Evolutionary conservation across 1,140 invertebrate species (phyloP).

Genomic region (Sogatella furcifera): DNA sequence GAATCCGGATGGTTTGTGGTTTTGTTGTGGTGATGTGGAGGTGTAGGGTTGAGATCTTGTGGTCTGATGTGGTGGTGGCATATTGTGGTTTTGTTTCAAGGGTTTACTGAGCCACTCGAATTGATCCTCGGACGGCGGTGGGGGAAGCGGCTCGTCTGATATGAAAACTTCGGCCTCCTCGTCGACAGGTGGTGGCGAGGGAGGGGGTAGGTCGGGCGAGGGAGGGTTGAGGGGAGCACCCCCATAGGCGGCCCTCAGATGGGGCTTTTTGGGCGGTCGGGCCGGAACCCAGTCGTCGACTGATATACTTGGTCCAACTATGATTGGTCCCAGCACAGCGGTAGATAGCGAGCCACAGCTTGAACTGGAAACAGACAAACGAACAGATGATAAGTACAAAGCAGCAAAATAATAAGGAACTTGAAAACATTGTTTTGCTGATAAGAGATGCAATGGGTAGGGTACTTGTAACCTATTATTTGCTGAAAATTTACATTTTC

Average conservation of each 20-base stretch:
- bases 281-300: constrained; percentile 63
- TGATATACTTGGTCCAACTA: constrained; percentile 50
- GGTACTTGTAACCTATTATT: too few species aligned
- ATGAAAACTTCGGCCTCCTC: constrained; percentile 19
- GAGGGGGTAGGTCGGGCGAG: constrained; percentile 26
- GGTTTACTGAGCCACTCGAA: background rate
- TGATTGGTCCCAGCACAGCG: constrained; percentile 47
- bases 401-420: too few species aligned
- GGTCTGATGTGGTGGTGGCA: background rate
- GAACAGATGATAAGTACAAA: background rate
- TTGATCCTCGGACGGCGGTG: constrained; percentile 46
- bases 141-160: constrained; percentile 58
- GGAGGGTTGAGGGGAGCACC: constrained; percentile 10
- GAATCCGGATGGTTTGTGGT: background rate
- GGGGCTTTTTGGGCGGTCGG: constrained; percentile 59
- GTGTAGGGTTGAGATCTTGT: background rate
- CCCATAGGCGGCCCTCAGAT: constrained; percentile 39
- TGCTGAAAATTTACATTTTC: too few species aligned
- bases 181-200: constrained; percentile 25
- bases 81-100: constrained; percentile 18
- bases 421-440: too few species aligned
- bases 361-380: constrained; percentile 22
- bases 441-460: too few species aligned
- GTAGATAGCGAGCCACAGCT: constrained; percentile 49
- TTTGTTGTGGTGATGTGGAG: background rate